Percentiles rank a stretch among this genome's conserved stretches.
phyloP scores from a whole-genome alignment of 2,888 invertebrate species.

The Agriotes lineatus region DNA sequence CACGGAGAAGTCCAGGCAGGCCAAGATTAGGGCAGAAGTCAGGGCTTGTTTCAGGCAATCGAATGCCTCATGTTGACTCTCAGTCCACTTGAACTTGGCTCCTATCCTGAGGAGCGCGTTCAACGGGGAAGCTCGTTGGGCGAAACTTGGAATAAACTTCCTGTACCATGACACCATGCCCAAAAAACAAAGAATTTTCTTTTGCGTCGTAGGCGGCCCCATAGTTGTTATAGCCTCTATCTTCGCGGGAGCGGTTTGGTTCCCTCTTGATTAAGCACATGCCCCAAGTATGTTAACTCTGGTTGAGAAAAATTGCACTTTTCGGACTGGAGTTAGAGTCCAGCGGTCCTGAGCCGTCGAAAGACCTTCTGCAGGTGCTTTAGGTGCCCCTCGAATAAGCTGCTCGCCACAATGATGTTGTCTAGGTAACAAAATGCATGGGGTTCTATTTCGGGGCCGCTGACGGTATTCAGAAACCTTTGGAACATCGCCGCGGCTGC shows the following conservation, averaged over 20 bases:
- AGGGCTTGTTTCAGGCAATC: too few relatives aligned
- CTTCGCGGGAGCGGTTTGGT: conserved; percentile 41
- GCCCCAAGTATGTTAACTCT: not conserved
- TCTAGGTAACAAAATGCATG: conserved; percentile 35
- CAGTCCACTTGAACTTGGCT: not conserved
- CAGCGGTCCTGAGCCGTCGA: conserved; percentile 39
- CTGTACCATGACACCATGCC: conserved; percentile 24
- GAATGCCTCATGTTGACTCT: not conserved
- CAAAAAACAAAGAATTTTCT: not conserved
- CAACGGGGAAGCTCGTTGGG: conserved; percentile 25
- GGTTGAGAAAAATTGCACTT: conserved; percentile 50
- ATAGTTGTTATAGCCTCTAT: conserved; percentile 18
- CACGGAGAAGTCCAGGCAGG: not conserved
- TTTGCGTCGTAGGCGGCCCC: conserved; percentile 21
- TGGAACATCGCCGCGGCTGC: conserved; percentile 52
- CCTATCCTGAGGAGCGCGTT: not conserved
- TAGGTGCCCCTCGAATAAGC: conserved; percentile 28
- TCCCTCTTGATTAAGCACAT: not conserved
- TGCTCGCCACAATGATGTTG: conserved; percentile 32
- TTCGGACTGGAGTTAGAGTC: conserved; percentile 45
- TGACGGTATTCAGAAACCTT: conserved; percentile 49
- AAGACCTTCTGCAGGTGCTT: conserved; percentile 38
- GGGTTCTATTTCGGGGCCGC: conserved; percentile 50
- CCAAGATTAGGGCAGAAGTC: too few relatives aligned
- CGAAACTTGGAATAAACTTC: conserved; percentile 36